Evolutionary conservation across 2,797 vertebrate genomes (phyloP).

Genomic region (Nasua narica): DNA sequence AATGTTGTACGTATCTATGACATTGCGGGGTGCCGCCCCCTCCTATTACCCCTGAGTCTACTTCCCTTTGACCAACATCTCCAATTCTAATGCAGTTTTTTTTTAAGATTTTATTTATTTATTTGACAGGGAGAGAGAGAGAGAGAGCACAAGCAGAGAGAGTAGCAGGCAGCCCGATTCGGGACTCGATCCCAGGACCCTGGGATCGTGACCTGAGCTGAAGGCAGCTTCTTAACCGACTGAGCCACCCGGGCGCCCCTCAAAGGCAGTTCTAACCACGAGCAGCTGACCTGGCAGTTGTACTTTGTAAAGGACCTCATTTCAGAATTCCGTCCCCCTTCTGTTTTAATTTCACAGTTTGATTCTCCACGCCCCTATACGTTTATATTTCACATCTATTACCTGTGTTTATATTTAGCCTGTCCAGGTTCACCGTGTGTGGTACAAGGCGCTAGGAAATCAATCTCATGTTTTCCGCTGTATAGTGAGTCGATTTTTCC

Average conservation of each 20-base stretch:
- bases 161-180: too few relatives aligned
- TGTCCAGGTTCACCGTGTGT: background rate
- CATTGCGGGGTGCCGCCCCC: accelerated
- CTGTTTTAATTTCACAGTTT: background rate
- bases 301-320: background rate
- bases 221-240: too few relatives aligned
- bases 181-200: too few relatives aligned
- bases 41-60: background rate
- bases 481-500: accelerated
- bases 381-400: background rate
- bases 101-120: too few relatives aligned
- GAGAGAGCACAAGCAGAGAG: too few relatives aligned
- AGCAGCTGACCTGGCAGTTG: accelerated
- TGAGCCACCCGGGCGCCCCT: too few relatives aligned
- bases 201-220: too few relatives aligned
- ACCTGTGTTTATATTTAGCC: background rate
- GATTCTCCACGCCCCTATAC: background rate
- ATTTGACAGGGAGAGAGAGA: too few relatives aligned
- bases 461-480: background rate
- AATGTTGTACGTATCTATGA: accelerated
- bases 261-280: too few relatives aligned
- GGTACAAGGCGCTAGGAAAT: background rate
- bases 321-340: background rate
- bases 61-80: accelerated
- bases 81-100: too few relatives aligned